Percentiles rank a stretch among this genome's conserved stretches.
phyloP scores from a whole-genome alignment of 2,797 vertebrate species.

The Malurus splendens region DNA sequence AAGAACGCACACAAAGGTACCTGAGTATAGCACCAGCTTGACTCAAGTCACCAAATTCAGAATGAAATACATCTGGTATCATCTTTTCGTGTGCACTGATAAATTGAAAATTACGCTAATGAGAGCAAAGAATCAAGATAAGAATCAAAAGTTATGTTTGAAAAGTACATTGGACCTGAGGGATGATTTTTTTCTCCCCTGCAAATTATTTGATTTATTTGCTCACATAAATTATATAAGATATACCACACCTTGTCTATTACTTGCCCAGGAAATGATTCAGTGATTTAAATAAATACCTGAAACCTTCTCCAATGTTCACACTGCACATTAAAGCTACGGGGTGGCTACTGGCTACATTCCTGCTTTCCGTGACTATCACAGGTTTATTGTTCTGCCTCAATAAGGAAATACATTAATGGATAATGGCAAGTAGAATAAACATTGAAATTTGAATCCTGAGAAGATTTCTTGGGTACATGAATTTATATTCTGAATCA shows the following conservation, averaged over 20 bases:
- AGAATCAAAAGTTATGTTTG: background rate
- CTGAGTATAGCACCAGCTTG: background rate
- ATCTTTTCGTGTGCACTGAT: background rate
- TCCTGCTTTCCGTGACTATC: background rate
- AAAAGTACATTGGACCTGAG: background rate
- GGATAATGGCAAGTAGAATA: background rate
- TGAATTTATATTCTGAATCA: background rate
- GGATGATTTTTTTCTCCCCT: background rate
- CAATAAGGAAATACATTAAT: background rate
- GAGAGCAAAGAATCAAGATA: background rate
- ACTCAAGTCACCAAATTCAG: background rate
- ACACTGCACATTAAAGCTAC: background rate
- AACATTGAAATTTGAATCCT: background rate
- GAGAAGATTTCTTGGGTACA: background rate
- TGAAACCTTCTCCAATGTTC: background rate
- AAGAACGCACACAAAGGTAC: rapidly evolving
- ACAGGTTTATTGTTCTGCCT: background rate
- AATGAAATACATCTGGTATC: background rate
- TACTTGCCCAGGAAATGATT: background rate
- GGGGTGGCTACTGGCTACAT: background rate
- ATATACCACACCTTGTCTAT: background rate
- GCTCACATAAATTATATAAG: background rate
- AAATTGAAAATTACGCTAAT: background rate
- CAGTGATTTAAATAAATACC: background rate
- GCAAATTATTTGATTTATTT: background rate